Conservation (phyloP, 2,113 vertebrate genomes). For the Oreochromis aureus region DNA sequence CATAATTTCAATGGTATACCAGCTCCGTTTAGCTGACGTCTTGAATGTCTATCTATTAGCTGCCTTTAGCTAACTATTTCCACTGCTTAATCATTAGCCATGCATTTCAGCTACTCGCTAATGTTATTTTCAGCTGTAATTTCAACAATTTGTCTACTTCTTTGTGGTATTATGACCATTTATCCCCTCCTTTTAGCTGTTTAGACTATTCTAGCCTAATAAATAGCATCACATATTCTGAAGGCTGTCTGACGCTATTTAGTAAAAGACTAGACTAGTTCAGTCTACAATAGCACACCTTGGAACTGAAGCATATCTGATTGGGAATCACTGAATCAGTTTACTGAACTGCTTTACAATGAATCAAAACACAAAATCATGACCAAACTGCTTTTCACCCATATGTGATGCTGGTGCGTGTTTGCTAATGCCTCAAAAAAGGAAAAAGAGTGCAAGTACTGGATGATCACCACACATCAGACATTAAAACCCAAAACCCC, state of each 20-base stretch:
- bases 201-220: rapidly evolving
- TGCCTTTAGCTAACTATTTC: neutral
- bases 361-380: neutral
- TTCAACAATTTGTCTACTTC: neutral
- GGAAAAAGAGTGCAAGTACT: neutral
- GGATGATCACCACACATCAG: conserved; percentile 17
- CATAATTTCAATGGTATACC: neutral
- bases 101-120: neutral
- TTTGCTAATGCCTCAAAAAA: neutral
- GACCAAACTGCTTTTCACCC: neutral
- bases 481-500: conserved; percentile 1
- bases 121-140: neutral
- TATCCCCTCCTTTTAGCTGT: neutral
- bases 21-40: neutral
- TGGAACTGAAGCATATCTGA: neutral
- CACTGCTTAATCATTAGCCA: neutral
- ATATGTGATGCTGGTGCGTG: neutral
- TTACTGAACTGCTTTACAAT: neutral
- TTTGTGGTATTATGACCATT: neutral
- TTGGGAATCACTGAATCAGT: conserved; percentile 7
- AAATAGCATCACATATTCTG: neutral
- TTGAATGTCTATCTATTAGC: neutral
- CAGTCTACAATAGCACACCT: neutral
- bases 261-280: neutral
- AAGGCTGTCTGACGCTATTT: rapidly evolving